Evolutionary conservation across 2,797 vertebrate genomes (phyloP), one percentile per base, ranked within the genome.

Genomic region (Thaleichthys pacificus): DNA sequence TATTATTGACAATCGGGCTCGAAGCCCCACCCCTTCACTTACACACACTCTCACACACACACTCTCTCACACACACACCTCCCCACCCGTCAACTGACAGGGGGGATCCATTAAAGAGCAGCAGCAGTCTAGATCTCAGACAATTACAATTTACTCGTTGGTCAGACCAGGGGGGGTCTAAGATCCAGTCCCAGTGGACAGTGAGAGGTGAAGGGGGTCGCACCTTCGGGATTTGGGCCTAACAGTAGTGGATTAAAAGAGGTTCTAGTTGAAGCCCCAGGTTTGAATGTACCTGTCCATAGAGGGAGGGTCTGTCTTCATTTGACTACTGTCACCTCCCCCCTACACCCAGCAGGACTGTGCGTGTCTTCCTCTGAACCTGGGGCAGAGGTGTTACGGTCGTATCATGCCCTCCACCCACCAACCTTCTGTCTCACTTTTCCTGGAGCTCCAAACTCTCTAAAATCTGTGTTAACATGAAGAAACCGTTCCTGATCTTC

Each of bases 1-100:
- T 69, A 72, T 54, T 88, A 92, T 90, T 87, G 86, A 91, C 32
- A 74, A n/a, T 47, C 19, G 47, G 77, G 83, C 73, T 58, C 19
- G 17, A 57, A 81, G 62, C 63, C 64, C 66, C 71, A 70, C 35
- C 71, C 61, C 71, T 70, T 73, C 76, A 24, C 56, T 69, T 63
- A 61, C 85, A 77, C 70, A 76, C 78, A 69, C 77, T 68, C 78
- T 75, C 17, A 8, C 49, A 51, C 49, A 3, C 49, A 17, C 12
- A 51, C 28, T 0, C 28, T 4, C 28, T 4, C 26, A 26, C 26
- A 17, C 12, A 17, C 28, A 30, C 28, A 30, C 28, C 28, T 28
- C 28, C 28, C 28, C 28, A 30, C 32, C 7, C 8, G 32, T 35
- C 32, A 35, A 35, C 32, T 6, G 32, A 35, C 32, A 0, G 26